Percentiles rank a stretch among this genome's conserved stretches.
Conservation (phyloP, 2,113 vertebrate species). For the Poicephalus gulielmi region DNA sequence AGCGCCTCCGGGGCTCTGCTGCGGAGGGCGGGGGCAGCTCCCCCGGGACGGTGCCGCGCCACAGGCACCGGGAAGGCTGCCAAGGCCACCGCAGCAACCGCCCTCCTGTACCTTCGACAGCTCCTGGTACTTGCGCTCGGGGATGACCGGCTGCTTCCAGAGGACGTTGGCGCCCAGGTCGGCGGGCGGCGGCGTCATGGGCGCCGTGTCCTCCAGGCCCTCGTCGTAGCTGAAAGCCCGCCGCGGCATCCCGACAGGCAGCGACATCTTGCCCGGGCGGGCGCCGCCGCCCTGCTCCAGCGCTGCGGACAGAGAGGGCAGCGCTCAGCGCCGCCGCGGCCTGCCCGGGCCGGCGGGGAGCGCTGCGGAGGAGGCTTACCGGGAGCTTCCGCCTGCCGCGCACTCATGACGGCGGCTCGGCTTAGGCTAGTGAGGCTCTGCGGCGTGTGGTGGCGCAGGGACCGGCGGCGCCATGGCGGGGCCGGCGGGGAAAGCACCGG, state of each 20-base stretch:
- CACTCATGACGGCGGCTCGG: slow-evolving; percentile 63
- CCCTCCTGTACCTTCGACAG: slow-evolving; percentile 79
- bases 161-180: slow-evolving; percentile 79
- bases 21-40: not conserved
- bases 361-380: slow-evolving; percentile 62
- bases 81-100: not conserved
- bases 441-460: fast-evolving
- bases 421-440: not conserved
- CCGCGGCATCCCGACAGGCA: slow-evolving; percentile 81
- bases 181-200: slow-evolving; percentile 86
- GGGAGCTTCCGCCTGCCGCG: slow-evolving; percentile 72
- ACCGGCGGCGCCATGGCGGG: not conserved
- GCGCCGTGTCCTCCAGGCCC: slow-evolving; percentile 80
- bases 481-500: not conserved
- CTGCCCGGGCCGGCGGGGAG: not conserved
- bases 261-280: slow-evolving; percentile 78
- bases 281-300: slow-evolving; percentile 73
- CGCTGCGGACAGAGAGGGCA: slow-evolving; percentile 72
- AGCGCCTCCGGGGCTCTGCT: not conserved
- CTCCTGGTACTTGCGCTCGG: slow-evolving; percentile 85
- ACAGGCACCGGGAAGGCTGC: not conserved
- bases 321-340: not conserved
- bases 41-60: not conserved
- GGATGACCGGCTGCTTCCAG: slow-evolving; percentile 89
- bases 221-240: slow-evolving; percentile 89